Base-by-base conservation (phyloP, 2,888 invertebrate species). In the Alentia gelatinosa region DNA sequence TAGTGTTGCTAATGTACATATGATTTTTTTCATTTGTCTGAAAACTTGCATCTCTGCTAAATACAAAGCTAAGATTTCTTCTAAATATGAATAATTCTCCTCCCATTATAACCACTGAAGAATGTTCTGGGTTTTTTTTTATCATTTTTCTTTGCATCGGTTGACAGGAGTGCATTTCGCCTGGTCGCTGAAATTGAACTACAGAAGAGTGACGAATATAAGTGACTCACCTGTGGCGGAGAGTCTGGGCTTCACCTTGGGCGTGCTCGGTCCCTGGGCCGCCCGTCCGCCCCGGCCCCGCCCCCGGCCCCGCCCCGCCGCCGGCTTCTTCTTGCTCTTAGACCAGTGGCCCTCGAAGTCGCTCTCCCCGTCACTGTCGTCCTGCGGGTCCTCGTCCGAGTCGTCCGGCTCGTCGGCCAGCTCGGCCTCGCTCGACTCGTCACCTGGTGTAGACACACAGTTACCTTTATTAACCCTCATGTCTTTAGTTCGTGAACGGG, bases 241-340 rank as follows among this genome's bases (percentile, higher is more conserved):
- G 39, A 83, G 83, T 40, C 83, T 83, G 1, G 83, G 83, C 26
- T 83, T 83, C 37, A 40, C 39, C n/a, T 83, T 83, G 83, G 83
- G 39, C 19, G 75, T 19, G 26, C 39, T 40, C 37, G 39, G 23
- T 35, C 23, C 30, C 26, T 37, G 39, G 37, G 15, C 26, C 4
- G 39, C 40, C n/a, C n/a, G 35, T n/a, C 83, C 83, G 1, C 39
- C 37, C 19, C 40, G 37, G 37, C 37, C 37, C 37, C 39, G 19
- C 7, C 83, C 83, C 40, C 83, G 37, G 26, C 83, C 83, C 15
- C 83, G 35, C 7, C 83, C 83, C 19, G 12, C 19, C 12, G 15
- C 19, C 30, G 33, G 33, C 83, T 83, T 37, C 83, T 83, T 83
- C 83, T 83, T 83, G 19, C 37, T 83, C 68, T 68, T 68, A 30